Evolutionary conservation across 2,113 vertebrate genomes (phyloP), one percentile per base, ranked within the genome.

Genomic region (Leptobrachium ailaonicum): DNA sequence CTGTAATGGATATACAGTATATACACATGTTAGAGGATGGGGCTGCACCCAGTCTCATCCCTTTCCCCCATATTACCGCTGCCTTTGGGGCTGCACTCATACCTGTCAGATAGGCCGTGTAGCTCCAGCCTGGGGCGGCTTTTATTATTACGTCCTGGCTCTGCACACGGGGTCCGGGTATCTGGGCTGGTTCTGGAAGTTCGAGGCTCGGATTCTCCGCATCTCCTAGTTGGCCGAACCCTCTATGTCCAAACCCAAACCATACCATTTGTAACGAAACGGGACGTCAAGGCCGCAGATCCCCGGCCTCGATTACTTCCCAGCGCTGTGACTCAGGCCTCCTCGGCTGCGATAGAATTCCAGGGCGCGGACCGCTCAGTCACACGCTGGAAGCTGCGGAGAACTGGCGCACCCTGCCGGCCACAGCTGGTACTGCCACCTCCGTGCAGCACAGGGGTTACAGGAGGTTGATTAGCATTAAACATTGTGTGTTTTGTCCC

Each of bases 211-310:
- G 7, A 8, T 56, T 68, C 41, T 32, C 60, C 78, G 84, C 69
- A 45, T 74, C 1, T 89, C 93, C 85, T 94, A 80, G 47, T 50
- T 73, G 95, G 64, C 91, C 92, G 69, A 96, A 96, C 0, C 87
- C 91, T 43, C 93, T 93, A 58, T 94, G 96, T 0, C 95, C 95
- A 11, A 96, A 96, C 0, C 93, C 95, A 32, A 93, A 95, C 94
- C 95, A 96, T 12, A 67, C 0, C 2, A 82, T 79, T 79, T 0
- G 9, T 66, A 42, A 0, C 2, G 56, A 14, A 83, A 86, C 85
- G 58, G 42, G 0, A 1, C 12, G 12, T 6, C 11, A 41, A 44
- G 10, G 64, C 64, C 3, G n/a, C 0, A 42, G 9, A 56, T 2
- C 66, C 11, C 58, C 14, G 75, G 45, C 50, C 45, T 60, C 56